These are phyloP conservation scores for Tokudaia muenninki DNA, from an alignment of 2,797 vertebrate genomes.

Conservation along the genomic window DNA sequence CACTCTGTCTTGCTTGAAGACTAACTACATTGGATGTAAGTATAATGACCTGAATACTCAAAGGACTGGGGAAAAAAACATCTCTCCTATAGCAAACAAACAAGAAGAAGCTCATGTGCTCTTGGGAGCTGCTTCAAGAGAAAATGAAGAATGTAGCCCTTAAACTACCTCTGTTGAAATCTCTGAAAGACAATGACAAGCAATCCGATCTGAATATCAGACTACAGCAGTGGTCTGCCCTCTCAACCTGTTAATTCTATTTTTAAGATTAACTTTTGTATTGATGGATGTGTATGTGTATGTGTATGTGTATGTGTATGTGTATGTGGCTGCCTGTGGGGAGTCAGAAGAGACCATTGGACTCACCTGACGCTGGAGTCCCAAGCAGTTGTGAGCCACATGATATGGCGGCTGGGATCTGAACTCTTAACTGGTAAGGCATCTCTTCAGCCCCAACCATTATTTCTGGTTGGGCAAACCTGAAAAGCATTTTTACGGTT, in stretches of 20 bases:
- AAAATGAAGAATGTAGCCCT: background rate
- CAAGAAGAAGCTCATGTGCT: background rate
- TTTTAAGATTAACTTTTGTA: background rate
- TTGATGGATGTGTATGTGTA: background rate
- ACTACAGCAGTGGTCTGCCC: background rate
- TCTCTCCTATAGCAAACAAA: background rate
- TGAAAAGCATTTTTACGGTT: background rate
- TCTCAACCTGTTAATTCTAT: background rate
- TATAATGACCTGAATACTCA: background rate
- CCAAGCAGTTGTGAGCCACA: background rate
- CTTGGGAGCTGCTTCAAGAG: background rate
- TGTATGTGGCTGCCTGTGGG: background rate
- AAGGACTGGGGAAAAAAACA: background rate
- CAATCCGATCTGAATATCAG: background rate
- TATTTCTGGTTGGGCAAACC: background rate
- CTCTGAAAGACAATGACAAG: background rate
- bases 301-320: too few relatives aligned
- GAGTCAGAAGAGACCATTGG: too few relatives aligned
- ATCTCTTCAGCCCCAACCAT: background rate
- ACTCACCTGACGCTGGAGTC: background rate
- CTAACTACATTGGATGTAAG: background rate
- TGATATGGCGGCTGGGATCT: background rate
- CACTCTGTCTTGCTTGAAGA: background rate
- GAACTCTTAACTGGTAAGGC: background rate
- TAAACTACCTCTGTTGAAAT: background rate